phyloP scores from a whole-genome alignment of 2,113 vertebrate genomes.

The Lamprotornis superbus region DNA sequence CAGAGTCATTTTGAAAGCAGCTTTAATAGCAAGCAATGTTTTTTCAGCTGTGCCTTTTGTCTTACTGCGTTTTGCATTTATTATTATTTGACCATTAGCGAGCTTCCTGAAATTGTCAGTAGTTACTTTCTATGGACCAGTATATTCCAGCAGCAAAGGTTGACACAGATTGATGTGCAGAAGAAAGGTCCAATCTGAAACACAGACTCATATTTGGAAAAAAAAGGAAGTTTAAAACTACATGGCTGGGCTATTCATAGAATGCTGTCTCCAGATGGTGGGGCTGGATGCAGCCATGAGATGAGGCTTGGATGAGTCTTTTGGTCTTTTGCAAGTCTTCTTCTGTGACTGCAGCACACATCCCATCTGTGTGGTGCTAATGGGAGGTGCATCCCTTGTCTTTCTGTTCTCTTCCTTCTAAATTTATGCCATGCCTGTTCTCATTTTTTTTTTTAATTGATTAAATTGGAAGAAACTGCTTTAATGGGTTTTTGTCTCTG shows the following conservation, averaged over 20 bases:
- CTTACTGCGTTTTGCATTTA: not conserved
- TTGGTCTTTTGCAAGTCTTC: not conserved
- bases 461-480: not conserved
- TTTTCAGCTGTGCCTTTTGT: not conserved
- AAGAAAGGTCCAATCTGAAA: not conserved
- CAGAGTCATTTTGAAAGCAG: not conserved
- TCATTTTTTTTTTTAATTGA: not conserved
- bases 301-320: not conserved
- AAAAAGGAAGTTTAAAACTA: not conserved
- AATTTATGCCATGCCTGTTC: not conserved
- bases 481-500: not conserved
- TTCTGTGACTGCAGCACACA: not conserved
- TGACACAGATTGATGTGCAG: not conserved
- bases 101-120: not conserved
- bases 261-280: not conserved
- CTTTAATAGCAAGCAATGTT: not conserved
- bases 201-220: not conserved
- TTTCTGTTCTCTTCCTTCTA: not conserved
- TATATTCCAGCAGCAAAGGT: not conserved
- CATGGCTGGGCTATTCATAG: not conserved
- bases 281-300: not conserved
- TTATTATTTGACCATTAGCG: not conserved
- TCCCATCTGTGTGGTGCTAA: too few relatives aligned
- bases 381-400: not conserved
- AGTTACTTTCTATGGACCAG: not conserved